Conservation (phyloP, 1,140 invertebrate species). For the Anoplophora glabripennis region DNA sequence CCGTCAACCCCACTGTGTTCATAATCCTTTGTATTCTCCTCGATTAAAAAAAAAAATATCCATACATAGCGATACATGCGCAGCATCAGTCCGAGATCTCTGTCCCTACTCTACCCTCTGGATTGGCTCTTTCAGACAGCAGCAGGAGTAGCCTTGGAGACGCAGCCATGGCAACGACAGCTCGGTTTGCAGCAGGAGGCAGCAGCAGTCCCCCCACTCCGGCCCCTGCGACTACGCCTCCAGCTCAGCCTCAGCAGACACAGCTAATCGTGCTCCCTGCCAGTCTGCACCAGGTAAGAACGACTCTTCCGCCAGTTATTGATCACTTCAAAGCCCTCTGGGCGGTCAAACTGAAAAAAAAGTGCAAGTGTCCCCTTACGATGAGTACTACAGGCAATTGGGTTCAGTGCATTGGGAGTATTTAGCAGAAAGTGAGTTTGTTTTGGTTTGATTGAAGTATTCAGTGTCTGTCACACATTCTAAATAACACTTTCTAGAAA, state of each 20-base stretch:
- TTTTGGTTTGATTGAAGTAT: no score
- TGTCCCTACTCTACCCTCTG: slow-evolving; percentile 4
- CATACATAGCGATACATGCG: not conserved
- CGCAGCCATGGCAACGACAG: slow-evolving; percentile 48
- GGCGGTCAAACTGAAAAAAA: no score
- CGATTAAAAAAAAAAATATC: not conserved
- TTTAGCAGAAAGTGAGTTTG: no score
- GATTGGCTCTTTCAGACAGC: slow-evolving; percentile 38
- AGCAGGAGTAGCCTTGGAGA: slow-evolving; percentile 46
- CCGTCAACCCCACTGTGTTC: no score
- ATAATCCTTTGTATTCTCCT: not conserved
- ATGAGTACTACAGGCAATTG: no score
- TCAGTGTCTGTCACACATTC: no score
- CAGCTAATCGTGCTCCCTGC: slow-evolving; percentile 49
- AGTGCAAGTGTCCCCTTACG: no score
- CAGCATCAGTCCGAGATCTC: no score
- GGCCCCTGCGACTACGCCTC: slow-evolving; percentile 44
- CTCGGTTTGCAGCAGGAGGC: slow-evolving; percentile 47
- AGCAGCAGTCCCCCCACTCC: slow-evolving; percentile 46
- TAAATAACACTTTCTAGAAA: no score
- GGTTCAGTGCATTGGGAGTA: no score
- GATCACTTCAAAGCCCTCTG: not conserved
- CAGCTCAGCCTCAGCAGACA: slow-evolving; percentile 42
- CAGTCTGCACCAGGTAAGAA: slow-evolving; percentile 49
- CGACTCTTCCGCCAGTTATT: not conserved